Conservation (phyloP, 2,888 invertebrate species). For the Eristalinus aeneus region DNA sequence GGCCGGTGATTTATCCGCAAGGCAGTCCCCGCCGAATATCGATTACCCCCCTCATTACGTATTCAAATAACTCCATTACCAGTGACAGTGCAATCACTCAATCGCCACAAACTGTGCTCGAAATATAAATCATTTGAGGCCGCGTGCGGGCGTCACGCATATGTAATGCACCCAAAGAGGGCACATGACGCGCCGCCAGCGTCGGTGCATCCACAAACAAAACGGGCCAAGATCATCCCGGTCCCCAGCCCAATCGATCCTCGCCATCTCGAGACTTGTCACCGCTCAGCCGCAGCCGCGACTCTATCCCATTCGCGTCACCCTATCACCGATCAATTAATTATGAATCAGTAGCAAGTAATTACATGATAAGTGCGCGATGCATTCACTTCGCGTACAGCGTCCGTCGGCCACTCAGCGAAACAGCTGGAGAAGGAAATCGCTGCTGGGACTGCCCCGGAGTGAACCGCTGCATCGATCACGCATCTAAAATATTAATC, state of each 20-base stretch:
- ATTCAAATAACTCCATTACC: slow-evolving; percentile 70
- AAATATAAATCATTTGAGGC: slow-evolving; percentile 64
- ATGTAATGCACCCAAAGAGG: slow-evolving; percentile 38
- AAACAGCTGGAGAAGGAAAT: slow-evolving; percentile 68
- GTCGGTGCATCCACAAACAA: slow-evolving; percentile 24
- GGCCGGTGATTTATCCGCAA: slow-evolving; percentile 48
- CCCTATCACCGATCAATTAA: slow-evolving; percentile 74
- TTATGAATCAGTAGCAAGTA: slow-evolving; percentile 78
- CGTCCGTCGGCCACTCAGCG: slow-evolving; percentile 72
- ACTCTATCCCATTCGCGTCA: slow-evolving; percentile 33
- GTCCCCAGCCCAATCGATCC: neutral
- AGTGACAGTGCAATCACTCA: slow-evolving; percentile 70
- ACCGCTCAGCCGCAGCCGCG: slow-evolving; percentile 33
- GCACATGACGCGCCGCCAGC: slow-evolving; percentile 48
- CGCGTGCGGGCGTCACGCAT: slow-evolving; percentile 65
- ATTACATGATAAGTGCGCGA: slow-evolving; percentile 77
- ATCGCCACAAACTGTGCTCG: slow-evolving; percentile 64
- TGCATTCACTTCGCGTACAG: slow-evolving; percentile 77
- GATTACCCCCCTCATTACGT: slow-evolving; percentile 53
- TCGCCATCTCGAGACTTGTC: slow-evolving; percentile 46
- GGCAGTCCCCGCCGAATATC: slow-evolving; percentile 61
- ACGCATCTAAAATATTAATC: slow-evolving; percentile 68
- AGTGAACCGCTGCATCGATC: slow-evolving; percentile 74
- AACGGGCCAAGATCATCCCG: slow-evolving; percentile 16
- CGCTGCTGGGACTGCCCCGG: slow-evolving; percentile 67